Percentiles rank a stretch among this genome's conserved stretches.
Evolutionary conservation across 2,888 invertebrate genomes (phyloP).

Genomic region (Nomada fucata): DNA sequence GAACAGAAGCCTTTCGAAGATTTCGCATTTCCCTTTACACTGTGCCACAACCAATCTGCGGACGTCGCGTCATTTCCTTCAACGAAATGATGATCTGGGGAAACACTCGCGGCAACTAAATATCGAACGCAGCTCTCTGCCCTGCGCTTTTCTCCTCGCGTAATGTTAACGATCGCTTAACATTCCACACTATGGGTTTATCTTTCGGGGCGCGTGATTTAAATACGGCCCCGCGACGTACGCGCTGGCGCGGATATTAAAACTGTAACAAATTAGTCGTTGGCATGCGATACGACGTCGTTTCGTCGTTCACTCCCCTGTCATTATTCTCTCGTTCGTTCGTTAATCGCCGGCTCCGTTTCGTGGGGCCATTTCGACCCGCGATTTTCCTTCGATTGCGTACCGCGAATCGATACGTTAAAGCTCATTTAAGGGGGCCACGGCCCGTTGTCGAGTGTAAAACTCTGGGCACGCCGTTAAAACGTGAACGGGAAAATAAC

Average conservation of each 20-base stretch:
- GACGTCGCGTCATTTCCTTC: too few relatives aligned
- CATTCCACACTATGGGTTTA: constrained; percentile 11
- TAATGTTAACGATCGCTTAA: constrained; percentile 28
- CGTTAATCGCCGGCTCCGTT: constrained; percentile 57
- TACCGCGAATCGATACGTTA: constrained; percentile 29
- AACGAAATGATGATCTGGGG: not conserved
- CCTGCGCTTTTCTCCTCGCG: not conserved
- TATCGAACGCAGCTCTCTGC: not conserved
- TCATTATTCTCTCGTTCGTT: constrained; percentile 60
- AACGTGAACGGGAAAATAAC: constrained; percentile 29
- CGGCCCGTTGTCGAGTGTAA: constrained; percentile 23
- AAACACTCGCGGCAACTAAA: not conserved
- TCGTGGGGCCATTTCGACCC: constrained; percentile 20
- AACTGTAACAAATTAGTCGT: constrained; percentile 65
- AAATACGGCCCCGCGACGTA: constrained; percentile 45
- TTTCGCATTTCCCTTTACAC: too few relatives aligned
- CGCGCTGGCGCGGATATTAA: constrained; percentile 54
- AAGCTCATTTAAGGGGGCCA: constrained; percentile 6
- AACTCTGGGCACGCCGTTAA: constrained; percentile 7
- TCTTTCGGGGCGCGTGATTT: constrained; percentile 39
- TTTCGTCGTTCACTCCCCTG: constrained; percentile 41
- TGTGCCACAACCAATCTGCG: too few relatives aligned
- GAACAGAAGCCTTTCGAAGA: too few relatives aligned
- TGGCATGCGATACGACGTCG: constrained; percentile 59
- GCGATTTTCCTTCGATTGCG: constrained; percentile 38